A percentile compares a stretch with the other conserved stretches of the same genome.
These are phyloP conservation scores for Pelobates fuscus DNA, from an alignment of 2,113 vertebrate genomes.

Conservation along the genomic window DNA sequence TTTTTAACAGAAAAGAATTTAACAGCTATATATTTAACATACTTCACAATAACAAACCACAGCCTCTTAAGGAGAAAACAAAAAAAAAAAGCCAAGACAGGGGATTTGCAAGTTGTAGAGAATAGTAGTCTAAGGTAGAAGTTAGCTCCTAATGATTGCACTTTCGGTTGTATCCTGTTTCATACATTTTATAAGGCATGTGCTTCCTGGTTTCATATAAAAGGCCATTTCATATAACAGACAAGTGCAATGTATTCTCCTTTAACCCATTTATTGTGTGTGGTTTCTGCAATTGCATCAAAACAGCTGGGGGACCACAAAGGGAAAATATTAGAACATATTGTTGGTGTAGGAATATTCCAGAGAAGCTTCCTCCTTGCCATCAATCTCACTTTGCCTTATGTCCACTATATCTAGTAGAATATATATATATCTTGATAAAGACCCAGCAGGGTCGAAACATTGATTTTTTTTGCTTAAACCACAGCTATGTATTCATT, in stretches of 20 bases:
- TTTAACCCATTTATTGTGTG: background rate
- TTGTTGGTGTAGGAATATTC: background rate
- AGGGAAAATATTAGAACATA: background rate
- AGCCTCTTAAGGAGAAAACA: constrained; percentile 44
- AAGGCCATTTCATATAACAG: constrained; percentile 4
- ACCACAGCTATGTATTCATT: no score
- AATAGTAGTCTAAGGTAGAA: constrained; percentile 20
- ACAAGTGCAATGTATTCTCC: background rate
- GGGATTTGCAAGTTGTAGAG: constrained; percentile 39
- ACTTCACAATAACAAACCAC: constrained; percentile 47
- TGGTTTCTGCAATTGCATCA: background rate
- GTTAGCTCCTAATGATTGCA: constrained; percentile 30
- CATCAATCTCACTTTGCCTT: no score
- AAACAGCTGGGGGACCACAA: background rate
- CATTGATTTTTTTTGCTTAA: no score
- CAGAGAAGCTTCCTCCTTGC: no score
- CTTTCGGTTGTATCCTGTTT: constrained; percentile 39
- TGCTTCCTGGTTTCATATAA: constrained; percentile 36
- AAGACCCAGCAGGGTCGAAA: no score
- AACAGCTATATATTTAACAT: constrained; percentile 46
- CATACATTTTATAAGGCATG: constrained; percentile 38
- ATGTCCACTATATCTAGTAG: background rate
- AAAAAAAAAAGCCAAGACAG: constrained; percentile 41
- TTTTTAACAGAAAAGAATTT: constrained; percentile 47
- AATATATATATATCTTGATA: no score